phyloP scores from a whole-genome alignment of 2,888 invertebrate genomes.

The Hipparchia sbordonii region DNA sequence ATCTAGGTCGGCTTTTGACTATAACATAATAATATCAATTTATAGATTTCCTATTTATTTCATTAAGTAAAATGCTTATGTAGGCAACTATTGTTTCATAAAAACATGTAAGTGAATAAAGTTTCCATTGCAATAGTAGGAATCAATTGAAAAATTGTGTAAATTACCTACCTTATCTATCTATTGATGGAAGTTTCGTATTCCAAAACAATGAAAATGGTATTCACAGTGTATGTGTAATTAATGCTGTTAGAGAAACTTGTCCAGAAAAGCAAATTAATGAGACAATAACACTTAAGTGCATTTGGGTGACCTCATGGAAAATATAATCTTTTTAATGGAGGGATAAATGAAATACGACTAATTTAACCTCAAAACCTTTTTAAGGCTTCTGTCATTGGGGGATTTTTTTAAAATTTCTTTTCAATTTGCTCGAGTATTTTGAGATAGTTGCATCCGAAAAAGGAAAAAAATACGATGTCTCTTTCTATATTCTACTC shows the following conservation, averaged over 20 bases:
- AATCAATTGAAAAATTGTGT: constrained; percentile 1
- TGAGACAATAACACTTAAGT: background rate
- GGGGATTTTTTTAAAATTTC: too few relatives aligned
- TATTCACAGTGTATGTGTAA: constrained; percentile 57
- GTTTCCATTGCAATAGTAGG: constrained; percentile 11
- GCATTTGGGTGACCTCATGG: background rate
- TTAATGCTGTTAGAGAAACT: constrained; percentile 59
- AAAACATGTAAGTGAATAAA: constrained; percentile 24
- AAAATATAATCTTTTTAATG: too few relatives aligned
- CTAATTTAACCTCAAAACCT: too few relatives aligned
- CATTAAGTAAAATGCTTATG: background rate
- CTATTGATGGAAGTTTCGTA: constrained; percentile 11
- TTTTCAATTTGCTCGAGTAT: too few relatives aligned
- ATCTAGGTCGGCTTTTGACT: too few relatives aligned
- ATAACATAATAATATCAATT: too few relatives aligned
- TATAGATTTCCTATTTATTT: too few relatives aligned
- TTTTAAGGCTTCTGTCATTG: too few relatives aligned
- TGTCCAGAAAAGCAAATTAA: constrained; percentile 43
- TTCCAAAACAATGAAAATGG: constrained; percentile 44
- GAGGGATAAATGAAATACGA: too few relatives aligned
- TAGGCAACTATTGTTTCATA: background rate
- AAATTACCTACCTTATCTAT: constrained; percentile 12
- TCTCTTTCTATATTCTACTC: background rate
- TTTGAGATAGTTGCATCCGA: too few relatives aligned
- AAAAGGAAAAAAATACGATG: too few relatives aligned